Percentiles rank a stretch among this genome's conserved stretches.
These are phyloP conservation scores for Schlechtendalia chinensis DNA, from an alignment of 1,140 invertebrate species.

Conservation along the genomic window DNA sequence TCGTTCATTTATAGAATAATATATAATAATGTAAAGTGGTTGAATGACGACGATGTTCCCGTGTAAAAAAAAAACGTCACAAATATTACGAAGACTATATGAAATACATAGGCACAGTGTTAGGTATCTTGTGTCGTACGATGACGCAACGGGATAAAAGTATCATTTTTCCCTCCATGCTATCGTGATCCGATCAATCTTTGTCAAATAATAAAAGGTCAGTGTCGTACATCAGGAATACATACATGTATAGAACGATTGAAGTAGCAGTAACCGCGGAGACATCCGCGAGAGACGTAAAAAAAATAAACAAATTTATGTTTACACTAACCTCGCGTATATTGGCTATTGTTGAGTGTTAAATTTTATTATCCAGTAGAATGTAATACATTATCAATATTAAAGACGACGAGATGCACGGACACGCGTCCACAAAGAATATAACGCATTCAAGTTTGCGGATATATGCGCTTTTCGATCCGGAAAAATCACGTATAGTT, in stretches of 20 bases:
- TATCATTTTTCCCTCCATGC: background rate
- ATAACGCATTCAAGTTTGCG: background rate
- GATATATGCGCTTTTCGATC: background rate
- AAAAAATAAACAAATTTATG: background rate
- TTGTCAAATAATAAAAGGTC: background rate
- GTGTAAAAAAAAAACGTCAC: too few relatives aligned
- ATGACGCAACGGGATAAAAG: background rate
- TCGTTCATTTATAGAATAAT: too few relatives aligned
- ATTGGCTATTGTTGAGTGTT: background rate
- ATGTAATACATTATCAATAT: too few relatives aligned
- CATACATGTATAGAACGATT: too few relatives aligned
- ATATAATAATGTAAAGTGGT: too few relatives aligned
- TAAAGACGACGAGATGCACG: background rate
- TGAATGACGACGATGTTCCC: too few relatives aligned
- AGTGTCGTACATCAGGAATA: too few relatives aligned
- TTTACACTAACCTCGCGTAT: background rate
- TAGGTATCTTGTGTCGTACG: background rate
- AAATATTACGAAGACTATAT: too few relatives aligned
- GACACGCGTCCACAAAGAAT: background rate
- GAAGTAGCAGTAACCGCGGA: background rate
- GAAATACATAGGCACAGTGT: too few relatives aligned
- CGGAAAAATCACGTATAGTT: background rate
- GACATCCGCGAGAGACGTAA: background rate
- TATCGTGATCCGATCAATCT: background rate
- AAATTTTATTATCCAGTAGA: background rate